A percentile compares a stretch with the other conserved stretches of the same genome.
phyloP scores from a whole-genome alignment of 2,113 vertebrate genomes.

The Phyllostomus hastatus region DNA sequence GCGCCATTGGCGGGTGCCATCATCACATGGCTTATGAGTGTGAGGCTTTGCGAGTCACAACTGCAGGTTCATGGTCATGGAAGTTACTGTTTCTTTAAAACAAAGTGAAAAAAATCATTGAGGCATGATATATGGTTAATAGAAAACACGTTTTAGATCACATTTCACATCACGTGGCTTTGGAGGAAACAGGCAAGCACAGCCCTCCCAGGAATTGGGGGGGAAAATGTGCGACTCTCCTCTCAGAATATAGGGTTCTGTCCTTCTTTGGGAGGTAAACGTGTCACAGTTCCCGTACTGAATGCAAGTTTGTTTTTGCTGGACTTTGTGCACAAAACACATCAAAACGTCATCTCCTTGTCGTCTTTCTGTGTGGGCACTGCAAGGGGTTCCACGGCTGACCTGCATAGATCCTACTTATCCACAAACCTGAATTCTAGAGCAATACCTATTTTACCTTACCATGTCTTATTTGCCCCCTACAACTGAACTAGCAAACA shows the following conservation, averaged over 20 bases:
- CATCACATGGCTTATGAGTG: conserved; percentile 51
- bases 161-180: conserved; percentile 32
- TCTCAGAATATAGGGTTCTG: neutral
- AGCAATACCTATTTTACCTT: neutral
- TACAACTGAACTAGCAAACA: neutral
- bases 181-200: neutral
- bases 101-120: conserved; percentile 33
- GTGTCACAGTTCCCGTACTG: conserved; percentile 47
- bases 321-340: conserved; percentile 5
- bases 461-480: neutral
- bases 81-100: conserved; percentile 66
- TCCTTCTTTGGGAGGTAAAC: conserved; percentile 43
- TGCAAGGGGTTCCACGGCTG: neutral
- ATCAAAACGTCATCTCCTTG: conserved; percentile 25
- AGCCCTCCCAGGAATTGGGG: neutral
- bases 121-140: conserved; percentile 66
- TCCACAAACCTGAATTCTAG: neutral
- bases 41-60: conserved; percentile 30
- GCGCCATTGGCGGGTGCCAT: conserved; percentile 31
- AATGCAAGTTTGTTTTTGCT: conserved; percentile 44
- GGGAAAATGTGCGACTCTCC: neutral
- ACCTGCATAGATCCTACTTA: neutral
- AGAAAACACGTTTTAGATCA: conserved; percentile 63
- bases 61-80: conserved; percentile 37
- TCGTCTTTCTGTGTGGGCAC: neutral